Conservation (phyloP, 2,888 invertebrate species). For the Lasioglossum lativentre region DNA sequence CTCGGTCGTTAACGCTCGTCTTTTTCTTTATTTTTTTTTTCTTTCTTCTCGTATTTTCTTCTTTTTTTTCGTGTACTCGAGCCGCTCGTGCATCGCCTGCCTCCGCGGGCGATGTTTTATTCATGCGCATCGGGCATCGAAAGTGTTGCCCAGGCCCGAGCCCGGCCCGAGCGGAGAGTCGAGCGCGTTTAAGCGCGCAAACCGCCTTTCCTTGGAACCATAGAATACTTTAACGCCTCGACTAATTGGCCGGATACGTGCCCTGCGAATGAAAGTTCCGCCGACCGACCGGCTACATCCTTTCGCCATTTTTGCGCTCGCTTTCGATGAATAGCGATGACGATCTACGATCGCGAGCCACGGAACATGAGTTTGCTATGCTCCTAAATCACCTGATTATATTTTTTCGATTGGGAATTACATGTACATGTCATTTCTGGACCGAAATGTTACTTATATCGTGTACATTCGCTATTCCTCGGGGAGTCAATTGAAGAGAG, state of each 20-base stretch:
- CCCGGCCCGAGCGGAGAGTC: constrained; percentile 56
- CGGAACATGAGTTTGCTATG: background rate
- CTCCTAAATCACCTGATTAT: background rate
- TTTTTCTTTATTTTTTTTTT: background rate
- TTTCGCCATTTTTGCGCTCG: background rate
- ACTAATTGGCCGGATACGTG: constrained; percentile 77
- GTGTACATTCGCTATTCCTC: no score
- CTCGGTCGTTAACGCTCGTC: background rate
- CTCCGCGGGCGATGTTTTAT: constrained; percentile 78
- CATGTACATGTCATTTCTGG: background rate
- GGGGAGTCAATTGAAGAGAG: no score
- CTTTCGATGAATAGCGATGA: background rate
- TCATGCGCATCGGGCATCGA: constrained; percentile 74
- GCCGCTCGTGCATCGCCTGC: constrained; percentile 47
- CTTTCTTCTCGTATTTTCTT: background rate
- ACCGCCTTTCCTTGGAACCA: constrained; percentile 77
- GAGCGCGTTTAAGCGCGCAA: constrained; percentile 77
- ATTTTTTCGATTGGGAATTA: background rate
- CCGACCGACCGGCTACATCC: background rate
- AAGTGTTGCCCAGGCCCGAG: constrained; percentile 54
- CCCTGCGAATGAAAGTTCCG: constrained; percentile 61
- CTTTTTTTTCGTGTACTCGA: constrained; percentile 50
- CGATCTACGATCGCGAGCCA: background rate
- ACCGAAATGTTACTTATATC: background rate
- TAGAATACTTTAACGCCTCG: constrained; percentile 81